These are phyloP conservation scores for Pangasius larnaudii DNA, from an alignment of 2,797 vertebrate species.

Conservation along the genomic window DNA sequence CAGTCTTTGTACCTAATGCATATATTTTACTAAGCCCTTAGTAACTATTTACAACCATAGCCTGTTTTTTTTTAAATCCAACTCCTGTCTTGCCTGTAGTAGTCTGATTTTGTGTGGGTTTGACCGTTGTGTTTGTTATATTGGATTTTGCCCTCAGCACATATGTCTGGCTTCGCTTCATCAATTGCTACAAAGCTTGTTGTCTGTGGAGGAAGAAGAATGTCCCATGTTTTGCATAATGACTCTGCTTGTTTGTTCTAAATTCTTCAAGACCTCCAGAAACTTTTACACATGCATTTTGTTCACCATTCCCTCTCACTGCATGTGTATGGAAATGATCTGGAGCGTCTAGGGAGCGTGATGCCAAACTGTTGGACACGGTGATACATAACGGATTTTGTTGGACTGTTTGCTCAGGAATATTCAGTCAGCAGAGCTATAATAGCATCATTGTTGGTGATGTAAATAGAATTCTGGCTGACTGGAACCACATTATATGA, in stretches of 20 bases:
- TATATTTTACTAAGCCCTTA: not conserved
- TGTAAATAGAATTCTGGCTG: conserved; percentile 2
- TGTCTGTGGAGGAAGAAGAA: conserved; percentile 12
- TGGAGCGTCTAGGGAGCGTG: not conserved
- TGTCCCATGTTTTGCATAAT: not conserved
- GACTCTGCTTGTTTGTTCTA: conserved; percentile 6
- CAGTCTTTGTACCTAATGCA: not conserved
- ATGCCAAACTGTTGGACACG: not conserved
- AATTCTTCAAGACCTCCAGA: not conserved
- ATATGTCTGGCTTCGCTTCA: not conserved
- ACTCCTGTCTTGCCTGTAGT: not conserved
- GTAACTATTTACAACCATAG: not conserved
- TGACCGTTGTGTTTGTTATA: conserved; percentile 21
- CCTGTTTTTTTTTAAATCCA: not conserved
- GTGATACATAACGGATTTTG: not conserved
- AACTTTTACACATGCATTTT: not conserved
- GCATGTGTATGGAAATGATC: not conserved
- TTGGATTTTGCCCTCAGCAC: conserved; percentile 24
- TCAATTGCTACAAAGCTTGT: conserved; percentile 13
- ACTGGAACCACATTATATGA: not conserved
- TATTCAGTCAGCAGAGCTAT: not conserved
- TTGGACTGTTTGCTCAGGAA: not conserved
- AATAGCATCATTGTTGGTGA: conserved; percentile 14
- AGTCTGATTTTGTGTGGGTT: conserved; percentile 7
- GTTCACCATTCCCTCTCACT: not conserved